Base-by-base conservation (phyloP, 2,113 vertebrate genomes). In the Oreocharis arfaki region DNA sequence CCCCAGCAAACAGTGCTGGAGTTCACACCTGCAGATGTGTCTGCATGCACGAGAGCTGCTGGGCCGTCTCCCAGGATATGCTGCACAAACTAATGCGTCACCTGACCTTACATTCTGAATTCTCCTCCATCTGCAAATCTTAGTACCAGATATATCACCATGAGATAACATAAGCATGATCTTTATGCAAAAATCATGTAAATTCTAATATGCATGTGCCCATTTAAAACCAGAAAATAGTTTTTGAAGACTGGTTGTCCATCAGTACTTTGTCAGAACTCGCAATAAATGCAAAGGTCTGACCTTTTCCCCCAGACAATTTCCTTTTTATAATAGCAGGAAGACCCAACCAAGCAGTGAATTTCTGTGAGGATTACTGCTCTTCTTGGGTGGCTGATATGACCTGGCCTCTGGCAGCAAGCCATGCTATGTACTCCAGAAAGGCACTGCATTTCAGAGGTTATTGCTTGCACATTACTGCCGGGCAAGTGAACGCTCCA, bases 341-440 rank as follows among this genome's bases (percentile, higher is more conserved):
- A 94, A 95, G 91, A 93, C 37, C 46, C 79, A 79, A 52, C n/a
- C 46, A 92, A 93, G 74, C 93, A 80, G 55, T 53, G 93, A 83
- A 85, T 92, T 95, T 89, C 71, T 91, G 56, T 1, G 14, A 87
- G 79, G 92, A 95, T 97, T 95, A 96, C 53, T 86, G 92, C 74
- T 64, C 84, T 96, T 85, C 89, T 82, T 87, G 79, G 75, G 90
- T 94, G 82, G 82, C 55, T 90, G 93, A 87, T 65, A 69, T 0
- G 63, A 89, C 71, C 70, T 92, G 91, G 87, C 92, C 94, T 93
- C 94, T 89, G 89, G 93, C 91, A 65, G 50, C 22, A 46, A 85
- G 91, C 87, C 92, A 74, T 15, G 61, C 59, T 78, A 39, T 0
- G 0, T 49, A 65, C 85, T 96, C 90, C 77, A 91, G 93, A 71